phyloP scores from a whole-genome alignment of 1,140 invertebrate genomes.

The Bombyx mandarina region DNA sequence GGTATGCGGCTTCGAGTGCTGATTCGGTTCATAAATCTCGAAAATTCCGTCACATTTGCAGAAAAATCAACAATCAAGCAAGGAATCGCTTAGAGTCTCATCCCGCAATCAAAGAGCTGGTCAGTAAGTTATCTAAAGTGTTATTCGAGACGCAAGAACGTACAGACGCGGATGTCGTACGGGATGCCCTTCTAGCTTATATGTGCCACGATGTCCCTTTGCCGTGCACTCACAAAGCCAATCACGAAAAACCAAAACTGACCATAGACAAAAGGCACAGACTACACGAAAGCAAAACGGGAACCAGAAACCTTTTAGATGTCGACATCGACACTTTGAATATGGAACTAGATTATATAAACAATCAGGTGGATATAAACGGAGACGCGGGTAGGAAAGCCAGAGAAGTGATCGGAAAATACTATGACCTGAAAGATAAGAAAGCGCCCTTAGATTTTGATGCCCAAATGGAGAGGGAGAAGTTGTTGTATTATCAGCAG shows the following conservation, averaged over 20 bases:
- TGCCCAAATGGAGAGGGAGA: constrained; percentile 69
- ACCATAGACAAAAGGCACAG: constrained; percentile 29
- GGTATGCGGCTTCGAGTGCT: too few relatives aligned
- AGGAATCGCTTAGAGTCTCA: constrained; percentile 74
- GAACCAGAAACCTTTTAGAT: constrained; percentile 38
- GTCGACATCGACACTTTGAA: constrained; percentile 54
- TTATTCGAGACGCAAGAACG: constrained; percentile 77
- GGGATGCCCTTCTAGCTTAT: constrained; percentile 86
- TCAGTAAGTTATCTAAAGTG: constrained; percentile 74
- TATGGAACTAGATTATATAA: constrained; percentile 60
- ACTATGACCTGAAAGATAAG: constrained; percentile 40
- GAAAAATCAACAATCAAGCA: constrained; percentile 50
- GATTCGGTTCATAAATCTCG: too few relatives aligned
- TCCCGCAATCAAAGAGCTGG: constrained; percentile 77
- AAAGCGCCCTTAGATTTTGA: constrained; percentile 57
- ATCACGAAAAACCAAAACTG: constrained; percentile 28
- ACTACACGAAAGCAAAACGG: constrained; percentile 21
- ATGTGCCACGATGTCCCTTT: constrained; percentile 86
- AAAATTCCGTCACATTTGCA: constrained; percentile 20
- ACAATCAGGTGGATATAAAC: constrained; percentile 59
- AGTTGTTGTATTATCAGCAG: constrained; percentile 65
- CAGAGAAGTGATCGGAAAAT: constrained; percentile 53
- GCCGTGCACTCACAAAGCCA: constrained; percentile 75
- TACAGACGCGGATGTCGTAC: constrained; percentile 78
- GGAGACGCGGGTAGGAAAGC: constrained; percentile 59